Base-by-base conservation (phyloP, 2,797 vertebrate species). In the Gymnothorax javanicus region DNA sequence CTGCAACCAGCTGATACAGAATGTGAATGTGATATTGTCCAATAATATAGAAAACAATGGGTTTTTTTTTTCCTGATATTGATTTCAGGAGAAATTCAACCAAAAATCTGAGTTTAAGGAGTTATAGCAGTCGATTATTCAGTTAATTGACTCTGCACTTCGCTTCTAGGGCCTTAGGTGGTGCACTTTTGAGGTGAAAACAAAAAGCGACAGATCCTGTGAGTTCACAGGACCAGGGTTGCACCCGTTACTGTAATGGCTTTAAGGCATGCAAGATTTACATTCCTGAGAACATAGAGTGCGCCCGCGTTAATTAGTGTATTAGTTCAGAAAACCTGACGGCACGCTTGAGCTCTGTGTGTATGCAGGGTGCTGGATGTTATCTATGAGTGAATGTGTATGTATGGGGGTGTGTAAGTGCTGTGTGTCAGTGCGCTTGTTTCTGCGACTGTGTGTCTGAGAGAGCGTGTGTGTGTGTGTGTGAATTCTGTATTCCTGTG, bases 251-350 rank as follows among this genome's bases (percentile, higher is more conserved):
- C 27, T 25, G 71, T 50, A 13, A 43, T 43, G 73, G 43, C 43
- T 81, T 81, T 81, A 81, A 81, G 52, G 50, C 77, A 56, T 81
- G 77, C 77, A 81, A 81, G 50, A 81, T n/a, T 69, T 81, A 81
- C 77, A 81, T 54, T 81, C 52, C 77, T 81, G 77, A 81, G 77
- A 56, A 81, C 54, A 54, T 56, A 79, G 73, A 33, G 75, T 15
- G 17, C 54, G 43, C 13, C 43, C 23, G 50, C 20, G 4, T 79
- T 43, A 7, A 23, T 52, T 5, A 4, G 23, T 27, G 67, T 8
- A 2, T 23, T n/a, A 69, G 3, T 27, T 75, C 81, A 83, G 82
- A 71, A 59, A 6, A 13, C 58, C 2, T 69, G 23, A n/a, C 64
- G 25, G 64, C 33, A 43, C 33, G 33, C 33, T 43, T 43, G 33